Percentiles rank a stretch among this genome's conserved stretches.
phyloP scores from a whole-genome alignment of 2,113 vertebrate species.

The Petrocephalus zakoni region DNA sequence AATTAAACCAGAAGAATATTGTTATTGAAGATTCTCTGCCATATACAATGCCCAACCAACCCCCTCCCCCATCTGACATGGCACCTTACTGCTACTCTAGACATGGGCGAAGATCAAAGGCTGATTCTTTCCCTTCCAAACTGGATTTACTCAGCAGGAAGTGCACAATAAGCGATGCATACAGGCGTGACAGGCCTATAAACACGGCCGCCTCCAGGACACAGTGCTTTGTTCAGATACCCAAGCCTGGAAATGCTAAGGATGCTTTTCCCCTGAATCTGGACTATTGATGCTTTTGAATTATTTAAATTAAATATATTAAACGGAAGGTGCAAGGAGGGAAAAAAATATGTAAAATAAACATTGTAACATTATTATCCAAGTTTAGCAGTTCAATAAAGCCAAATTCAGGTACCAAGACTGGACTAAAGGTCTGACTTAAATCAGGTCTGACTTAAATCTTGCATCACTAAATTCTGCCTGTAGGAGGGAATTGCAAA shows the following conservation, averaged over 20 bases:
- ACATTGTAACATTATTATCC: neutral
- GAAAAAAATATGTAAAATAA: neutral
- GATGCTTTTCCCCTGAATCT: neutral
- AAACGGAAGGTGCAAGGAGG: neutral
- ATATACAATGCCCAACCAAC: too few species aligned
- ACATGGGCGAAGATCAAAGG: neutral
- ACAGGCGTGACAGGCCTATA: neutral
- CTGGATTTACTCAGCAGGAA: neutral
- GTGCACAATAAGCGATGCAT: neutral
- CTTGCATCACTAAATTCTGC: neutral
- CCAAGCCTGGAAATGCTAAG: neutral
- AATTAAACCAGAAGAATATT: neutral
- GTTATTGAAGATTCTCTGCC: neutral
- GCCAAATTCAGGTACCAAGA: neutral
- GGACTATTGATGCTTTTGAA: neutral
- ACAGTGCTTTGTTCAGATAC: neutral
- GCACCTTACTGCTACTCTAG: neutral
- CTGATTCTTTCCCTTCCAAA: neutral
- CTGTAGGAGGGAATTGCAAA: neutral
- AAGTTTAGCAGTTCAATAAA: neutral
- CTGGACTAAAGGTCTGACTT: neutral
- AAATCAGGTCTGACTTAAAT: neutral
- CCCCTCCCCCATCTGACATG: too few species aligned
- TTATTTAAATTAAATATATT: neutral
- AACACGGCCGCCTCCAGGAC: neutral